Evolutionary conservation across 2,797 vertebrate species (phyloP).

Genomic region (Discoglossus pictus): DNA sequence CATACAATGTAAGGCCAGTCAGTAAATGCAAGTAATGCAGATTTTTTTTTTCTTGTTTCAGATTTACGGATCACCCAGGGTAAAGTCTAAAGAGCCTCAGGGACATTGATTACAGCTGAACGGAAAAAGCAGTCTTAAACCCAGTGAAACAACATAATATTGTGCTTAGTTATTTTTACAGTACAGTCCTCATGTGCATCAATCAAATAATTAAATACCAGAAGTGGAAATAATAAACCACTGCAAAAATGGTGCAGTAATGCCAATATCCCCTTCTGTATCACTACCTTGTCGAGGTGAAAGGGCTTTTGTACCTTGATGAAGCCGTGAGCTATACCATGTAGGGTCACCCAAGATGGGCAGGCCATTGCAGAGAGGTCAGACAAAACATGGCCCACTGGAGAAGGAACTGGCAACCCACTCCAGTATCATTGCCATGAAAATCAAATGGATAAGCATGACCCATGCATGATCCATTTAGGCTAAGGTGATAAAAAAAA

Average conservation of each 20-base stretch:
- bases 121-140: background rate
- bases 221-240: background rate
- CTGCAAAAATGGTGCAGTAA: background rate
- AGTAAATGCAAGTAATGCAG: background rate
- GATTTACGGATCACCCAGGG: conserved; percentile 11
- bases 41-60: conserved; percentile 3
- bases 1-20: background rate
- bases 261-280: too few relatives aligned
- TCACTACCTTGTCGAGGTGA: too few relatives aligned
- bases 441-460: too few relatives aligned
- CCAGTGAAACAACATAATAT: background rate
- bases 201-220: conserved; percentile 8
- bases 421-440: too few relatives aligned
- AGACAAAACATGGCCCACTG: too few relatives aligned
- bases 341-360: too few relatives aligned
- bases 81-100: background rate
- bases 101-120: conserved; percentile 4
- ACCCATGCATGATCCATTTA: too few relatives aligned
- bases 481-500: too few relatives aligned
- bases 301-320: too few relatives aligned
- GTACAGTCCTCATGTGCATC: background rate
- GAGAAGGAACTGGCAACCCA: too few relatives aligned
- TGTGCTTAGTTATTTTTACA: background rate
- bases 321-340: too few relatives aligned
- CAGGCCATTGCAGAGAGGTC: too few relatives aligned